Base-by-base conservation (phyloP, 2,113 vertebrate genomes). In the Picathartes gymnocephalus region DNA sequence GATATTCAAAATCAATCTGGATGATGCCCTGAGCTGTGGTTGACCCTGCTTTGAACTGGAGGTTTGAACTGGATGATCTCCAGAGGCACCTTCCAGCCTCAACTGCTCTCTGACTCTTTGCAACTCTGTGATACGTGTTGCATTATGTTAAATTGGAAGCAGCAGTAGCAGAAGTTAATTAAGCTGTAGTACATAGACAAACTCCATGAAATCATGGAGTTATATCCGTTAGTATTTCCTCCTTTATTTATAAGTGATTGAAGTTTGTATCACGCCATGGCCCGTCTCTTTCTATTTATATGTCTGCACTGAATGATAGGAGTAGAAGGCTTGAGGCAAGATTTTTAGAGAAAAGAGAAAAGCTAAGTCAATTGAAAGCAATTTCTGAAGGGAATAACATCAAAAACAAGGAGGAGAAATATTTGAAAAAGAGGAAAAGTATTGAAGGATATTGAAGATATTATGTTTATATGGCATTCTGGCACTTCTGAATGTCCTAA, bases 351-450 rank as follows among this genome's bases (percentile, higher is more conserved):
- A 86, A 94, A 95, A 94, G 71, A 90, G 92, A 92, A 94, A 92
- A 88, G 56, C 82, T 88, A 93, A 93, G 86, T 82, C 86, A 95
- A 95, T 90, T 93, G 95, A 97, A 96, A 96, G 86, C 82, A 93
- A 90, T 95, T 97, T 97, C 93, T 90, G 86, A 95, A 88, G 96
- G 95, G 96, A 97, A 94, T 95, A 93, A 94, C 94, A 92, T 96
- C 64, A 95, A 94, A 97, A 86, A 87, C 37, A 93, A 81, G 80
- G 62, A 90, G 71, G 45, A 86, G 72, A 94, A 93, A 93, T 90
- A 93, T 94, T 95, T 96, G 88, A 92, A 90, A 93, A 81, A 78
- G 60, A 83, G 82, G 79, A 66, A 90, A 92, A 37, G 19, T 54
- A 86, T 56, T 94, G 92, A 94, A 93, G 81, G 50, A 93, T 94